Evolutionary conservation across 2,797 vertebrate species (phyloP), one percentile per base, ranked within the genome.

Genomic region (Odontamblyopus lacepedii): DNA sequence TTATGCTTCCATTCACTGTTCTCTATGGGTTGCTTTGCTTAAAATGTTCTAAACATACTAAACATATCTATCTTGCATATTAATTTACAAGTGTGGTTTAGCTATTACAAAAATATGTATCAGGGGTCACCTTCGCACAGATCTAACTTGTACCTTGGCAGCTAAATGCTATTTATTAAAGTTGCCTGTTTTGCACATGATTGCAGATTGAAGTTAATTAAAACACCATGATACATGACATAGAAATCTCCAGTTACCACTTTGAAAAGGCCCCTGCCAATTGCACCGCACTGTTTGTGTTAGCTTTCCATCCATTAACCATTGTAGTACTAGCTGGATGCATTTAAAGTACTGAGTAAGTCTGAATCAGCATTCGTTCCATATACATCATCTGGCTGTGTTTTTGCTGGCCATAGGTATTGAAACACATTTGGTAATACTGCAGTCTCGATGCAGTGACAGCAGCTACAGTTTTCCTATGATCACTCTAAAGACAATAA

Each of bases 381-480:
- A 59, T 67, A 32, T 61, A 63, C 23, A 38, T 68, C 51, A 38
- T 56, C 29, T 26, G 73, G 13, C 57, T 55, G 67, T 12, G 6
- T 55, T 70, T 50, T 59, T 71, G 55, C 13, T 51, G 71, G 57
- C 77, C 29, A 55, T 59, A 38, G 71, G 62, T 51, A 15, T 51
- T 65, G 59, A 63, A 79, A 29, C 62, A 77, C 65, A 73, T 67
- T 67, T 67, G 48, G 70, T 66, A 60, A 76, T 67, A 41, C 74
- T 29, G 72, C 76, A 62, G 29, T 44, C 44, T 15, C 38, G 8
- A n/a, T 23, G 61, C n/a, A 70, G 61, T 64, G 76, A 77, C 61
- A 32, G 68, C 62, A 79, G 74, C 16, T 72, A 9, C 26, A 63
- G 26, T 38, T 75, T 62, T 13, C 44, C 12, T 2, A 41, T 59